Conservation (phyloP, 2,797 vertebrate genomes). For the Helostoma temminkii region DNA sequence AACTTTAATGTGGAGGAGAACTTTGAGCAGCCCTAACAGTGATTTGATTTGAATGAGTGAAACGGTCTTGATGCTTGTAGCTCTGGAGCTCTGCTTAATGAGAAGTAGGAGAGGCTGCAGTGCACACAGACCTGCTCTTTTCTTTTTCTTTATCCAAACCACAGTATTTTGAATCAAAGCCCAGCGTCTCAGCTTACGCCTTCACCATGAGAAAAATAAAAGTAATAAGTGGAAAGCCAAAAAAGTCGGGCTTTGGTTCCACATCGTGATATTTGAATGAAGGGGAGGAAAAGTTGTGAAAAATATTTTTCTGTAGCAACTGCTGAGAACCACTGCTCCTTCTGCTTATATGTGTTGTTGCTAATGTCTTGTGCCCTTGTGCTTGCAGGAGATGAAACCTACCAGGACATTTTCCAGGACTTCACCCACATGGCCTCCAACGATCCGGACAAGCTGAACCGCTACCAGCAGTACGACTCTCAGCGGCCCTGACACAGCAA, state of each 20-base stretch:
- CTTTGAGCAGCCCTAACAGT: not conserved
- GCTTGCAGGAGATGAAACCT: constrained; percentile 94
- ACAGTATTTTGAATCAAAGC: too few species aligned
- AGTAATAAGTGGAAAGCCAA: too few species aligned
- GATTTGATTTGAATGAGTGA: not conserved
- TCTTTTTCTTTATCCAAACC: too few species aligned
- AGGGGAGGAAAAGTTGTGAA: too few species aligned
- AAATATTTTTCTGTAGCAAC: not conserved
- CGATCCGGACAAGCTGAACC: constrained; percentile 96
- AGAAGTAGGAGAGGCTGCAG: too few species aligned
- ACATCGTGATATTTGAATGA: too few species aligned
- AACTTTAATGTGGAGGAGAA: not conserved
- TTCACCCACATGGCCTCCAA: constrained; percentile 99
- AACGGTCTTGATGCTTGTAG: too few species aligned
- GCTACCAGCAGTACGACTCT: constrained; percentile 90
- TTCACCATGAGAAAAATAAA: too few species aligned
- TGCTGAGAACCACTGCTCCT: not conserved
- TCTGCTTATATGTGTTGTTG: not conserved
- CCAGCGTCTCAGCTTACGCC: too few species aligned
- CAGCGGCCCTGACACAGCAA: constrained; percentile 80
- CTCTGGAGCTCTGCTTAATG: too few species aligned
- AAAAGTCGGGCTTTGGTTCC: too few species aligned
- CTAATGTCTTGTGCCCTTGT: constrained; percentile 14
- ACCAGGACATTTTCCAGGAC: constrained; percentile 99
- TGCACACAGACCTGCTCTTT: too few species aligned